These are phyloP conservation scores for Discoglossus pictus DNA, from an alignment of 2,797 vertebrate species.

Conservation along the genomic window DNA sequence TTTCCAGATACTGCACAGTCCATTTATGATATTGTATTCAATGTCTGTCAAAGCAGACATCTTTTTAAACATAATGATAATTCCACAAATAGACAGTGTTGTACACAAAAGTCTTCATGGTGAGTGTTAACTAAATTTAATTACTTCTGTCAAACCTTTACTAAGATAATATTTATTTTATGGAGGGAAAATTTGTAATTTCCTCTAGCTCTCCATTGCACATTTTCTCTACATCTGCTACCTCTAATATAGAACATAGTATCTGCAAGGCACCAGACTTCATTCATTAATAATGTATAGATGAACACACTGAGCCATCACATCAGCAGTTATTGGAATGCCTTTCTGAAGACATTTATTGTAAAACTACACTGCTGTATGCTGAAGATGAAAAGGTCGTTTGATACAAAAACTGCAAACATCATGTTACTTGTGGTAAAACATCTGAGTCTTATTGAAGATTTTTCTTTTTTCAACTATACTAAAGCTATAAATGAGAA, in stretches of 20 bases:
- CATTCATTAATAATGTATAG: constrained; percentile 44
- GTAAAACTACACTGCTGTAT: constrained; percentile 10
- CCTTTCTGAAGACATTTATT: constrained; percentile 26
- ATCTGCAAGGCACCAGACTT: constrained; percentile 34
- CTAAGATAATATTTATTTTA: no score
- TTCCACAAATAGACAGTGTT: no score
- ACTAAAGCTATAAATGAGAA: no score
- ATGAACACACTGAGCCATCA: constrained; percentile 31
- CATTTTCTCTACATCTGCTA: constrained; percentile 16
- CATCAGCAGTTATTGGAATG: constrained; percentile 22
- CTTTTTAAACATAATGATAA: no score
- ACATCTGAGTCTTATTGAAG: constrained; percentile 3
- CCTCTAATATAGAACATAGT: constrained; percentile 4
- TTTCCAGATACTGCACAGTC: no score
- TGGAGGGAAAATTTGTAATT: no score
- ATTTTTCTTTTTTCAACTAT: no score
- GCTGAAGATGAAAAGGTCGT: constrained; percentile 18
- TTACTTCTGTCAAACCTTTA: no score
- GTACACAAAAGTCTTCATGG: no score
- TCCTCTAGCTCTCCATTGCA: not conserved
- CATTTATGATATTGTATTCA: no score
- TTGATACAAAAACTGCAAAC: constrained; percentile 26
- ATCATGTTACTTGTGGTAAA: constrained; percentile 16
- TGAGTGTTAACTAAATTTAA: no score
- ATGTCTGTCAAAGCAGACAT: no score